These are phyloP conservation scores for Dryomyza anilis DNA, from an alignment of 2,888 invertebrate genomes.

Conservation along the genomic window DNA sequence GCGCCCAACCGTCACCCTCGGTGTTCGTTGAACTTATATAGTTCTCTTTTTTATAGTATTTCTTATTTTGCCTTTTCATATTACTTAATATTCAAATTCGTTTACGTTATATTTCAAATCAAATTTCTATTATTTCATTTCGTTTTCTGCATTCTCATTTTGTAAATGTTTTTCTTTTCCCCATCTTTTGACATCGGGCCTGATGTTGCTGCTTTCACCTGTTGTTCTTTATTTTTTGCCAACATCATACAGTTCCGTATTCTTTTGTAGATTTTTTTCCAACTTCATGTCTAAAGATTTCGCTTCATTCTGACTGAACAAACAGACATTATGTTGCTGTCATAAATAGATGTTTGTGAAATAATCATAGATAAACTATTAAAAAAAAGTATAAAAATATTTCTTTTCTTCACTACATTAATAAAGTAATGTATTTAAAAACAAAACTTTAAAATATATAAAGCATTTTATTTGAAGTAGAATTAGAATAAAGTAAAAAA, in stretches of 20 bases:
- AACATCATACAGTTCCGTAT: neutral
- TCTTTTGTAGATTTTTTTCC: neutral
- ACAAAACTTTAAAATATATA: too few relatives aligned
- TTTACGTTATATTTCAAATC: conserved; percentile 3
- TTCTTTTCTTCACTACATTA: too few relatives aligned
- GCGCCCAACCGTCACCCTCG: neutral
- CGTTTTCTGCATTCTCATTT: neutral
- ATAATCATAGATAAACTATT: too few relatives aligned
- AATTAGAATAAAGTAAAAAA: too few relatives aligned
- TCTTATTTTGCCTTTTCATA: too few relatives aligned
- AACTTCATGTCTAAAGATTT: too few relatives aligned
- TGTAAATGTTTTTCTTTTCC: conserved; percentile 8
- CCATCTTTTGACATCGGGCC: neutral
- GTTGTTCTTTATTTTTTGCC: neutral
- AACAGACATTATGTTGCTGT: too few relatives aligned
- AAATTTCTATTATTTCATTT: conserved; percentile 10
- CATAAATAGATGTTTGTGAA: too few relatives aligned
- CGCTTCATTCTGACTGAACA: too few relatives aligned
- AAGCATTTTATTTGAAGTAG: too few relatives aligned
- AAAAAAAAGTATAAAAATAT: too few relatives aligned
- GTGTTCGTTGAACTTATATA: neutral
- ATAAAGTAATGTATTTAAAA: too few relatives aligned
- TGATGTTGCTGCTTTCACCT: neutral
- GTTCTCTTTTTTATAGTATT: conserved; percentile 4
- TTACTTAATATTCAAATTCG: conserved; percentile 12